Evolutionary conservation across 2,113 vertebrate genomes (phyloP), one percentile per base, ranked within the genome.

Genomic region (Pithys albifrons): DNA sequence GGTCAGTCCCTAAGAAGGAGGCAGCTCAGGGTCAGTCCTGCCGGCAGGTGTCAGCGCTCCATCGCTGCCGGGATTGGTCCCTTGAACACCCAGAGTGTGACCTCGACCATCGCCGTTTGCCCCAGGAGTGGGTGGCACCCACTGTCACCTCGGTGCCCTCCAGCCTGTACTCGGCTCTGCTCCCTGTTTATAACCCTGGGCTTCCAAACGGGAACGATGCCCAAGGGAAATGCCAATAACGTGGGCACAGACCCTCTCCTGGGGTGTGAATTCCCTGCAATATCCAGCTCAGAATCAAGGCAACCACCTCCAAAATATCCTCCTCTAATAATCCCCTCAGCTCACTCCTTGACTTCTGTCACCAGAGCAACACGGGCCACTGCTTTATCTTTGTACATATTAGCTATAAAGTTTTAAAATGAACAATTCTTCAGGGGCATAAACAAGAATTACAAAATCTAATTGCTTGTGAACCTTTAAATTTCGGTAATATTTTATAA

Each of bases 361-460:
- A 65, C 67, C 85, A n/a, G 75, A 57, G 72, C 64, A 55, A 90
- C 52, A 8, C 72, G 24, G 61, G 70, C 27, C 88, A 33, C 46
- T 31, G 33, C 48, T 93, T 88, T 78, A 45, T 93, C 88, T 81
- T 52, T 9, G 61, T 22, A 29, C 35, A 14, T 54, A 88, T 64
- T 86, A 75, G 61, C 85, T 31, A 9, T 64, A 59, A 93, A 88
- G 64, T 91, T 88, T 93, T 59, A 16, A 90, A 93, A 78, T 33
- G 61, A 96, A 49, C 90, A 57, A 33, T 72, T 91, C 90, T 94
- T 88, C 88, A 29, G 85, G 37, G 62, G 76, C 76, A 49, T 88
- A 96, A 94, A 96, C 93, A 93, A 51, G 52, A 88, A 80, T 75
- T 95, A 94, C 87, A 59, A 86, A 93, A 89, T 52, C 85, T 61